Base-by-base conservation (phyloP, 1,140 invertebrate species). In the Gonatopus flavifemur region DNA sequence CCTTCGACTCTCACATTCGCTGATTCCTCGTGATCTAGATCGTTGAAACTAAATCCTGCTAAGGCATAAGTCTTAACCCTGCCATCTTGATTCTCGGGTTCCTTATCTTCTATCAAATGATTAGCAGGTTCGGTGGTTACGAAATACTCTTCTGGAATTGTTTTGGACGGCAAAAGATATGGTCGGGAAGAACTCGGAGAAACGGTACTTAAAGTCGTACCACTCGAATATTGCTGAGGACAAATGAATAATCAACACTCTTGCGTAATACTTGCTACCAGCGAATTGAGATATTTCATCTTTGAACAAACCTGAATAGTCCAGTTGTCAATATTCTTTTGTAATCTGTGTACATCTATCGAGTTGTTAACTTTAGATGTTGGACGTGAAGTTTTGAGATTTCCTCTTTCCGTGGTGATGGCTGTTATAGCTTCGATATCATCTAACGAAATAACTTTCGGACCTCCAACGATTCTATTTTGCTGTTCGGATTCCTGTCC, bases 281-380 rank as follows among this genome's bases (percentile, higher is more conserved):
- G n/a, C n/a, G n/a, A 33, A 33, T n/a, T 13, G 2, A 13, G 22
- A 10, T 12, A 8, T 21, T 39, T 13, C 20, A 39, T 21, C 15
- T 21, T 19, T 6, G 22, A 4, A 2, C 22, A 88, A 69, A 88
- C 86, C 78, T 90, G 86, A 57, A 88, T 86, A 1, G 88, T 91
- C 89, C 89, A 91, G 25, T 88, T 86, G 62, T 91, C 89, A 30
- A 91, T 91, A 56, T 89, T 90, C 59, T 89, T 88, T 65, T 91
- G 88, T 37, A 91, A 67, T 62, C 84, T 84, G 19, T 84, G 81
- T 13, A 88, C 81, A 62, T 90, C 87, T 57, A 88, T 86, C 0
- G 82, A 82, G 30, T 81, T 81, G 48, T 81, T 81, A 22, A 25
- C 37, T 43, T 19, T 64, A 49, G 9, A 71, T 67, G 19, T 70